These are phyloP conservation scores for Triplophysa rosa DNA, from an alignment of 2,113 vertebrate species.

Conservation along the genomic window DNA sequence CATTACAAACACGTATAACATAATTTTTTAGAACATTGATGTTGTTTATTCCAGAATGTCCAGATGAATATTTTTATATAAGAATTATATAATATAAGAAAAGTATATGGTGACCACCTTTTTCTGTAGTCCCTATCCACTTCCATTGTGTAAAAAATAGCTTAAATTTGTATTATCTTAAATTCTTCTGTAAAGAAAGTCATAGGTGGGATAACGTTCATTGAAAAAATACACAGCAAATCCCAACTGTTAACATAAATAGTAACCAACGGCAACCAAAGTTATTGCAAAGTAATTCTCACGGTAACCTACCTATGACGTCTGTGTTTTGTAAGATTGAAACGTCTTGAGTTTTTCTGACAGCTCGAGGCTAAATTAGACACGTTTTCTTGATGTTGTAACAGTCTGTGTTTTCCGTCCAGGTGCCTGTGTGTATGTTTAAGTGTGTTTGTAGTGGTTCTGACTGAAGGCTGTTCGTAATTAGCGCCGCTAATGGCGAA, in stretches of 20 bases:
- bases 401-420: background rate
- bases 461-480: constrained; percentile 31
- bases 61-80: no score
- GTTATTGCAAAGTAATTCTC: background rate
- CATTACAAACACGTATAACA: no score
- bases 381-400: background rate
- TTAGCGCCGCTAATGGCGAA: constrained; percentile 1
- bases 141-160: no score
- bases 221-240: background rate
- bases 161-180: no score
- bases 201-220: background rate
- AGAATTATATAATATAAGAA: no score
- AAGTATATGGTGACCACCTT: no score
- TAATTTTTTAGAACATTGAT: no score
- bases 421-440: constrained; percentile 15
- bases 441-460: background rate
- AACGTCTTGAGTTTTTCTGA: background rate
- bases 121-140: no score
- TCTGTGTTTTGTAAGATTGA: background rate
- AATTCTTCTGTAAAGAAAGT: no score
- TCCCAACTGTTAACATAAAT: background rate
- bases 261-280: constrained; percentile 9
- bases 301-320: background rate
- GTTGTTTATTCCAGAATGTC: no score
- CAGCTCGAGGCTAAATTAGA: background rate